Percentiles rank a stretch among this genome's conserved stretches.
Evolutionary conservation across 35 echinoderm and acorn worm genomes (phyloP).

Genomic region (Nesometra sesokonis): DNA sequence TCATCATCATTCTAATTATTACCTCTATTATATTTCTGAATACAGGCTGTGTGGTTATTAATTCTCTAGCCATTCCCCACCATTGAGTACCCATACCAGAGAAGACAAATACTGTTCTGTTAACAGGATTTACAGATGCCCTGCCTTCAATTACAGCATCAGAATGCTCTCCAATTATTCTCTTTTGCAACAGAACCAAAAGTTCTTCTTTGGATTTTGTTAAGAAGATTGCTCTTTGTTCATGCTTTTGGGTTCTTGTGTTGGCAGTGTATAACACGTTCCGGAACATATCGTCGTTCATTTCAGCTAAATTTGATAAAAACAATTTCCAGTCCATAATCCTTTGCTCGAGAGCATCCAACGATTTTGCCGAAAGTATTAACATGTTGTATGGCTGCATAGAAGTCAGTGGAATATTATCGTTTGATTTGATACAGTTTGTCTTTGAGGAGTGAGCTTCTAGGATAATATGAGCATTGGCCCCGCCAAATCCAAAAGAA

Average conservation of each 20-base stretch:
- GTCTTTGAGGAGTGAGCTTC: not conserved
- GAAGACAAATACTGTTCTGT: constrained; percentile 41
- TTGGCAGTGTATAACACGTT: not conserved
- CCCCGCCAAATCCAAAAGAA: constrained; percentile 57
- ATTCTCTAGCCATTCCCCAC: constrained; percentile 67
- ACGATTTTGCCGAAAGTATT: not conserved
- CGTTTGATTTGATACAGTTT: not conserved
- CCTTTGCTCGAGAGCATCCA: not conserved
- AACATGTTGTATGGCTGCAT: not conserved
- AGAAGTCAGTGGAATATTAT: not conserved
- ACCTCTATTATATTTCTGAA: constrained; percentile 49
- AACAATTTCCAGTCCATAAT: not conserved
- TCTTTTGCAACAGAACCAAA: not conserved
- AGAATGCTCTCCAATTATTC: not conserved
- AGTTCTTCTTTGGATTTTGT: constrained; percentile 15
- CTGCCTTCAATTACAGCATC: constrained; percentile 2
- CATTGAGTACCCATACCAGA: constrained; percentile 74
- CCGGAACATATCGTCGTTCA: not conserved
- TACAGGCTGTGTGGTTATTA: constrained; percentile 15
- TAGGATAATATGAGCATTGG: constrained; percentile 35
- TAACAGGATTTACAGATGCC: not conserved
- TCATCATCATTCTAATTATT: not conserved
- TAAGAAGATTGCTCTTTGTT: not conserved
- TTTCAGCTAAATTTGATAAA: not conserved
- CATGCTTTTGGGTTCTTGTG: not conserved